Evolutionary conservation across 2,888 invertebrate genomes (phyloP).

Genomic region (Cheilosia soror): DNA sequence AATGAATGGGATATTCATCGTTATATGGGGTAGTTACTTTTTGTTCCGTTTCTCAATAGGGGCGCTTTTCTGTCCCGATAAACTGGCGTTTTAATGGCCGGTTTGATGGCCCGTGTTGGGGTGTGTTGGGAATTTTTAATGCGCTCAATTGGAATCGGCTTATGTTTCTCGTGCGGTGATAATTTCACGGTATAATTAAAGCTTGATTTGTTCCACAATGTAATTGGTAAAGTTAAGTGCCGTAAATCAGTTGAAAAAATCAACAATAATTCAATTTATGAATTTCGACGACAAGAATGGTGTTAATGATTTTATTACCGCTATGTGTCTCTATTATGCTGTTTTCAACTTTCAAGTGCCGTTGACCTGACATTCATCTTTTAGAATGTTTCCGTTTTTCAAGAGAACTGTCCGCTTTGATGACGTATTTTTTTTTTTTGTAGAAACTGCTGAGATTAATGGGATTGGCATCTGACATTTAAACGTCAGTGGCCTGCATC

Average conservation of each 20-base stretch:
- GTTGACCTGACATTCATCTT: no score
- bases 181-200: constrained; percentile 27
- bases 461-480: no score
- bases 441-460: no score
- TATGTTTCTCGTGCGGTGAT: constrained; percentile 20
- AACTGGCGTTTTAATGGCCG: constrained; percentile 17
- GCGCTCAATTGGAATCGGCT: constrained; percentile 28
- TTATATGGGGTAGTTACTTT: not conserved
- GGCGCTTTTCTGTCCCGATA: not conserved
- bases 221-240: constrained; percentile 30
- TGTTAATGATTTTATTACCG: no score
- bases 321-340: no score
- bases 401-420: no score
- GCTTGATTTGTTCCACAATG: constrained; percentile 16
- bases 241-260: constrained; percentile 34
- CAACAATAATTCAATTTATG: not conserved
- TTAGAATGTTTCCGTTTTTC: no score
- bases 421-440: no score
- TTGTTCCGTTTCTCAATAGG: not conserved
- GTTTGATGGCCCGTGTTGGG: not conserved
- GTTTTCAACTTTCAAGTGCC: no score
- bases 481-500: no score
- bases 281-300: not conserved
- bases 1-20: constrained; percentile 7
- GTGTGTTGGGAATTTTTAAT: constrained; percentile 19